Evolutionary conservation across 2,797 vertebrate genomes (phyloP).

Genomic region (Propithecus deckenii): DNA sequence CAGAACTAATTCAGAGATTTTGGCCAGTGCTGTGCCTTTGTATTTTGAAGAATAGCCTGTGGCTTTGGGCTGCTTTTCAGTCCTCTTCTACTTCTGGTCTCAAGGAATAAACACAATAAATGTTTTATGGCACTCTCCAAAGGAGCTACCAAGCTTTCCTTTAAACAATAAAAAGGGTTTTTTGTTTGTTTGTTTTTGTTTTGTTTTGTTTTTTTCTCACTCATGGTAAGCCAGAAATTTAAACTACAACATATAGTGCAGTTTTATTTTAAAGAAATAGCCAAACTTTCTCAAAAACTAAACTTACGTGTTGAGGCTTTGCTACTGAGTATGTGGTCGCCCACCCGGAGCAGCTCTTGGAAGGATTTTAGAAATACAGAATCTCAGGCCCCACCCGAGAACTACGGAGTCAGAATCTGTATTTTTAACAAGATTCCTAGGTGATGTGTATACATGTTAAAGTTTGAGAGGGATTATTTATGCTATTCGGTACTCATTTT

Average conservation of each 20-base stretch:
- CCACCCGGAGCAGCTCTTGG: background rate
- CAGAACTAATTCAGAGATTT: background rate
- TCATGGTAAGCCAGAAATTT: background rate
- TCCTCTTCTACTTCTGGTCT: background rate
- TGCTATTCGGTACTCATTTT: background rate
- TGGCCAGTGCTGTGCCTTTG: background rate
- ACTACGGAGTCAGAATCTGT: background rate
- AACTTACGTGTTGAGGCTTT: background rate
- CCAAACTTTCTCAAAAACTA: background rate
- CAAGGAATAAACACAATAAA: background rate
- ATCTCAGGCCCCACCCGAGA: background rate
- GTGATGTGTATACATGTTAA: background rate
- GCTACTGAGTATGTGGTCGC: background rate
- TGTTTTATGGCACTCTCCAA: background rate
- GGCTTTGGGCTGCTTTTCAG: background rate
- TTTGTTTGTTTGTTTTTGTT: too few relatives aligned
- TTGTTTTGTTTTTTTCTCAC: background rate
- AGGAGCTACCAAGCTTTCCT: background rate
- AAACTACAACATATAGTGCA: background rate
- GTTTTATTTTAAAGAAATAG: background rate
- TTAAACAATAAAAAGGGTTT: background rate
- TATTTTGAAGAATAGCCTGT: background rate
- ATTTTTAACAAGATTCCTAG: background rate
- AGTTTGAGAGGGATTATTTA: background rate
- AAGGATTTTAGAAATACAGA: background rate